Percentiles rank a stretch among this genome's conserved stretches.
phyloP scores from a whole-genome alignment of 2,888 invertebrate genomes.

The Psylliodes chrysocephalus region DNA sequence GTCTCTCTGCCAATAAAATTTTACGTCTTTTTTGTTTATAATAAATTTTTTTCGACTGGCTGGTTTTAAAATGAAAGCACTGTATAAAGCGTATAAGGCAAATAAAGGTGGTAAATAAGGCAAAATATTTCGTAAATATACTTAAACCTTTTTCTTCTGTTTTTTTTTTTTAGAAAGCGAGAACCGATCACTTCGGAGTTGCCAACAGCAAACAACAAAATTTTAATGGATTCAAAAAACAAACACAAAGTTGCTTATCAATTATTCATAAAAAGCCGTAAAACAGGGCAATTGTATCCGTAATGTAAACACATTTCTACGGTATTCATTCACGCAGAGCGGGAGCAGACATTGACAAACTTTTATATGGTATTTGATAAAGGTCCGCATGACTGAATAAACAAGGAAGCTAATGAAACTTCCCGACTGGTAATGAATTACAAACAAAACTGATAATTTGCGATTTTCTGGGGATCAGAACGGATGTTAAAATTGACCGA shows the following conservation, averaged over 20 bases:
- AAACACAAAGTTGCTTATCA: conserved; percentile 16
- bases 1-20: no score
- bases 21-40: no score
- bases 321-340: neutral
- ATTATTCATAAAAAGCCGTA: conserved; percentile 9
- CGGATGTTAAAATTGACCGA: neutral
- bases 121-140: no score
- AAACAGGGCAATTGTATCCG: conserved; percentile 22
- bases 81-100: no score
- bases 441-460: conserved; percentile 29
- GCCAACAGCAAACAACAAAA: neutral
- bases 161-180: neutral
- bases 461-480: neutral
- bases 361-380: conserved; percentile 31
- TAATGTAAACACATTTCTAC: conserved; percentile 18
- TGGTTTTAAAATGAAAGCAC: no score
- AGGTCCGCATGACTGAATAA: conserved; percentile 25
- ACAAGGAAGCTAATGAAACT: conserved; percentile 38
- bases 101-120: no score
- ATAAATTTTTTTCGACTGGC: no score
- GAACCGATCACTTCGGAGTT: no score
- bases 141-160: no score
- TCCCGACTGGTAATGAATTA: conserved; percentile 28
- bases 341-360: conserved; percentile 20
- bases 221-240: neutral